Evolutionary conservation across 1,140 invertebrate species (phyloP), one percentile per base, ranked within the genome.

Genomic region (Drosophila gunungcola): DNA sequence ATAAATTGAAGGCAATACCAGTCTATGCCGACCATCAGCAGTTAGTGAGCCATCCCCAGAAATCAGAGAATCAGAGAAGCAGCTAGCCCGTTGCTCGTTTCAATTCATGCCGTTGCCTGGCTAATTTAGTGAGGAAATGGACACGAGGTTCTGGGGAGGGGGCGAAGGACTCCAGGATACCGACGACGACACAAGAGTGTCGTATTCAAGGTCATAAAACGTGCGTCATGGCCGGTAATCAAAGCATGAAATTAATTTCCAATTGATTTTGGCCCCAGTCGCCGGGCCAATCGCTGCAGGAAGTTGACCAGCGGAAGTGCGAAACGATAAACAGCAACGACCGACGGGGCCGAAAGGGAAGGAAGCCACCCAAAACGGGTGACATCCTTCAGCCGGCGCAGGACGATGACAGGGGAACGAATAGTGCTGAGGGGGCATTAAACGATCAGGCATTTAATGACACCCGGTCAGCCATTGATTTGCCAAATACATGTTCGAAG

Each of bases 161-260:
- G 48, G 16, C 9, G 11, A 62, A 45, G 54, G 34, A 42, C 52
- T 12, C 51, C 32, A 12, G 77, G 32, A 49, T 43, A 52, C n/a
- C 41, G 55, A 25, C 43, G 74, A 74, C 74, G 83, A 86, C 83
- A 86, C 80, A 83, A 88, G 80, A 80, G 84, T 84, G 84, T 84
- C 76, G 84, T 80, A 88, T 84, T 89, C 84, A 88, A 88, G 84
- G 84, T 88, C 84, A 88, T 88, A 88, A 88, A 88, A 88, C 84
- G 84, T 88, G 84, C 84, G 80, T 84, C 84, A 88, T 79, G 81
- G 88, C 84, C 84, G 84, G 84, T 88, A 88, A 88, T 88, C 84
- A 88, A 89, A 88, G 84, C 84, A 89, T 84, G 80, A 89, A 88
- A 88, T 88, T 88, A 88, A 88, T 88, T 88, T 88, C 84, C 84